Evolutionary conservation across 2,888 invertebrate species (phyloP).

Genomic region (Pyrochroa serraticornis): DNA sequence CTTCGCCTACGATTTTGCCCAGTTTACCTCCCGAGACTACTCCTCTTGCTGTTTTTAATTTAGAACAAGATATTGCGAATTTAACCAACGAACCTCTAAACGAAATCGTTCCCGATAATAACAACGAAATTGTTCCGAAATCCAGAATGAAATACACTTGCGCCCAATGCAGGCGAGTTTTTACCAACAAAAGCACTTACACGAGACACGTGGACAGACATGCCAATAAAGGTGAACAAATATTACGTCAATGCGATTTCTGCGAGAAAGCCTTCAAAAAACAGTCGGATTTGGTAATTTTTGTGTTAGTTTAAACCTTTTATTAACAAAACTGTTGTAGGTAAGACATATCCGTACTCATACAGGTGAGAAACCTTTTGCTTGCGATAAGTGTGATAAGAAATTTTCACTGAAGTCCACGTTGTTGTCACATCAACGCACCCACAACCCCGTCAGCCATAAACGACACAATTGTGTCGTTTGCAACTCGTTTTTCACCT

Average conservation of each 20-base stretch:
- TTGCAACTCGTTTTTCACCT: slow-evolving; percentile 67
- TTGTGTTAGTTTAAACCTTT: not conserved
- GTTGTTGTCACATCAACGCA: slow-evolving; percentile 65
- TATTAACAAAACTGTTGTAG: slow-evolving; percentile 37
- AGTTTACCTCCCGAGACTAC: no score
- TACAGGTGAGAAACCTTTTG: slow-evolving; percentile 72
- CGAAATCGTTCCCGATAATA: not conserved
- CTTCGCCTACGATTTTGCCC: no score
- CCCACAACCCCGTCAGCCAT: slow-evolving; percentile 61
- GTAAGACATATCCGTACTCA: slow-evolving; percentile 70
- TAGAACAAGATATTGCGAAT: no score
- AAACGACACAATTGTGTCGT: slow-evolving; percentile 67
- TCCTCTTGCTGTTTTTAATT: no score
- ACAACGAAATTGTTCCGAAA: not conserved
- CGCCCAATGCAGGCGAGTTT: slow-evolving; percentile 9
- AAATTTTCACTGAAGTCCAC: slow-evolving; percentile 72
- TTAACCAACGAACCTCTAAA: no score
- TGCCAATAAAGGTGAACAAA: not conserved
- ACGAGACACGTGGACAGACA: slow-evolving; percentile 13
- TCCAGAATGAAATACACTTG: slow-evolving; percentile 10
- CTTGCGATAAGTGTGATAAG: slow-evolving; percentile 61
- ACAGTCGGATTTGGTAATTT: slow-evolving; percentile 65
- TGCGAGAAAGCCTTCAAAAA: slow-evolving; percentile 73
- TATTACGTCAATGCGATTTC: slow-evolving; percentile 54
- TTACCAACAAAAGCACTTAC: slow-evolving; percentile 9